A percentile compares a stretch with the other conserved stretches of the same genome.
Evolutionary conservation across 2,113 vertebrate genomes (phyloP).

Genomic region (Ellobius talpinus): DNA sequence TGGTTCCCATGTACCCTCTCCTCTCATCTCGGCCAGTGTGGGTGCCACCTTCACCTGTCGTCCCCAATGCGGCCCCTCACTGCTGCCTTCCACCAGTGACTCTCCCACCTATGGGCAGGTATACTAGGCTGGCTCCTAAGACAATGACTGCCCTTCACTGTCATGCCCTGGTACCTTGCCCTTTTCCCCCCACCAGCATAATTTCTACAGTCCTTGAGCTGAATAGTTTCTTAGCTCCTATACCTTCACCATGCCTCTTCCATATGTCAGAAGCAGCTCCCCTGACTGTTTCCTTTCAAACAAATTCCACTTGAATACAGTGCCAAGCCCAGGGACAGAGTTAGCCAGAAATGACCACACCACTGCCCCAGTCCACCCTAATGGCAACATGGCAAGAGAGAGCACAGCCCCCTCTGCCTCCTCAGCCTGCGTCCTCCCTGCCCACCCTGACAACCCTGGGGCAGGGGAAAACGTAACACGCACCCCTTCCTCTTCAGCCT

Average conservation of each 20-base stretch:
- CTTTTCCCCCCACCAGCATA: background rate
- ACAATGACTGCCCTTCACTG: background rate
- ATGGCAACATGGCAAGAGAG: background rate
- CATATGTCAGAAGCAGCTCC: background rate
- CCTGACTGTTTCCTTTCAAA: background rate
- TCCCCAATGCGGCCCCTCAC: background rate
- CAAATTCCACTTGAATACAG: background rate
- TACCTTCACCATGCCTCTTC: background rate
- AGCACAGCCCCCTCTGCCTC: background rate
- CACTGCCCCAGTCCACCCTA: background rate
- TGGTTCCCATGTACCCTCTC: background rate
- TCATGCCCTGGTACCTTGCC: background rate
- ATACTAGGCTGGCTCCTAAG: background rate
- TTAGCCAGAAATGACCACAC: background rate
- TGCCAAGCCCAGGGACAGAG: background rate
- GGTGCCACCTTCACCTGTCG: background rate
- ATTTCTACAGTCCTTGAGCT: background rate
- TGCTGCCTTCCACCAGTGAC: background rate
- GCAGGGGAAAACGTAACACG: no score
- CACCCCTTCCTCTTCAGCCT: background rate
- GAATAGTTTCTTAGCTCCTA: background rate
- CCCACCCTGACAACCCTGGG: background rate
- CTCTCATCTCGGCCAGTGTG: rapidly evolving
- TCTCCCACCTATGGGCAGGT: background rate
- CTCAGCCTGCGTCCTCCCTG: background rate